Percentiles rank a stretch among this genome's conserved stretches.
Conservation (phyloP, 2,113 vertebrate species). For the Cinclus mexicanus region DNA sequence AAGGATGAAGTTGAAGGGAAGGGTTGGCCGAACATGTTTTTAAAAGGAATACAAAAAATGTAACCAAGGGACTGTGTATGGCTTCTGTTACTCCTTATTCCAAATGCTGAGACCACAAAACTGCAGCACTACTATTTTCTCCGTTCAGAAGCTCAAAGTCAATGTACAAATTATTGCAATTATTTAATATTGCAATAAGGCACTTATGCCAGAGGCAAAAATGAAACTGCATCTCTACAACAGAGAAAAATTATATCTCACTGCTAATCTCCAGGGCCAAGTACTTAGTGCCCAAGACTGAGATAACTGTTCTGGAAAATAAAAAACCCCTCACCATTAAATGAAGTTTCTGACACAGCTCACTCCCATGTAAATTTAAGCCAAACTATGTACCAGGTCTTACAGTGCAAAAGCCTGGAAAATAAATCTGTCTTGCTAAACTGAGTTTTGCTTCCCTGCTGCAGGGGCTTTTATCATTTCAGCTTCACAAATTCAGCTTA, state of each 20-base stretch:
- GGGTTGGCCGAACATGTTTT: background rate
- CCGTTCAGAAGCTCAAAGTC: background rate
- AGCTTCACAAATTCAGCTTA: background rate
- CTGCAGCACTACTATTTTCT: background rate
- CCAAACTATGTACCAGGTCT: background rate
- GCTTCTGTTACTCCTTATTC: background rate
- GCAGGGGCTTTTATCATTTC: background rate
- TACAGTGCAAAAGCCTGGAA: background rate
- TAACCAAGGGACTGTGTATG: background rate
- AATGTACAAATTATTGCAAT: background rate
- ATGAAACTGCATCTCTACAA: background rate
- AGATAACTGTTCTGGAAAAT: background rate
- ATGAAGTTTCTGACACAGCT: background rate
- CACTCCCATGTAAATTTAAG: background rate
- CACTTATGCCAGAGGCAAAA: background rate
- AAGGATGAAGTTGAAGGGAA: background rate
- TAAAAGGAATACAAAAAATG: background rate
- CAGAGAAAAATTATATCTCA: background rate
- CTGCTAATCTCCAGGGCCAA: background rate
- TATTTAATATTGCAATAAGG: background rate
- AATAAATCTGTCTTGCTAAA: background rate
- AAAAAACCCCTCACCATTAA: background rate
- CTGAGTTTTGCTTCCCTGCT: background rate
- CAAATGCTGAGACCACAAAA: background rate
- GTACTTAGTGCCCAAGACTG: background rate